A percentile compares a stretch with the other conserved stretches of the same genome.
Evolutionary conservation across 2,113 vertebrate species (phyloP).

Genomic region (Antigone vipio): DNA sequence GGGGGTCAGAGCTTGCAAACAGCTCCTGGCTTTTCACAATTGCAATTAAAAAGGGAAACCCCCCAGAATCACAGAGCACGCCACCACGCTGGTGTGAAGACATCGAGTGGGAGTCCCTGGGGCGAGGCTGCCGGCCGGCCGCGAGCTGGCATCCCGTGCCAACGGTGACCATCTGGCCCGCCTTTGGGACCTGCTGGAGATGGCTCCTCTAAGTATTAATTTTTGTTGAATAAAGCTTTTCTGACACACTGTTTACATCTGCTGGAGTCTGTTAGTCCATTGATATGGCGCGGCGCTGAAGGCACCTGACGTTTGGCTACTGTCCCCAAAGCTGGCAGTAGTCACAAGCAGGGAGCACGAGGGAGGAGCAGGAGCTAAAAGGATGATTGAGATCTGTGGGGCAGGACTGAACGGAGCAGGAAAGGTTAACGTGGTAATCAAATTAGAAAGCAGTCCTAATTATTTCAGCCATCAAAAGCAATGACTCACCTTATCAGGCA

Average conservation of each 20-base stretch:
- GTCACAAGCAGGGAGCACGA: neutral
- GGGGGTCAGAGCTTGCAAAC: neutral
- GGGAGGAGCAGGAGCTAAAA: neutral
- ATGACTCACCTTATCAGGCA: slow-evolving; percentile 28
- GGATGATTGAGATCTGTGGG: neutral
- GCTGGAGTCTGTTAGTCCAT: neutral
- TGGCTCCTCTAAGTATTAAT: neutral
- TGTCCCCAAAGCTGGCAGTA: neutral
- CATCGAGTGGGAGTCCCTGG: too few species aligned
- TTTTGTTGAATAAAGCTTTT: neutral
- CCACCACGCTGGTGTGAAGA: neutral
- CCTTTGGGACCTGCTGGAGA: neutral
- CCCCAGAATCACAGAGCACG: neutral
- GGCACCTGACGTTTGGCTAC: neutral
- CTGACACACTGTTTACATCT: neutral
- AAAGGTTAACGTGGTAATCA: neutral
- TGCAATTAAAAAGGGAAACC: neutral
- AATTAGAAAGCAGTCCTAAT: neutral
- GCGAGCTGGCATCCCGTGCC: neutral
- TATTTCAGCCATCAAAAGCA: slow-evolving; percentile 13
- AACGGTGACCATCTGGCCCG: neutral
- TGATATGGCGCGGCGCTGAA: neutral
- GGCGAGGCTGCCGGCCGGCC: neutral
- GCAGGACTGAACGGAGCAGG: neutral
- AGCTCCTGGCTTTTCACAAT: neutral